These are phyloP conservation scores for Esox masquinongy DNA, from an alignment of 2,797 vertebrate species.

Conservation along the genomic window DNA sequence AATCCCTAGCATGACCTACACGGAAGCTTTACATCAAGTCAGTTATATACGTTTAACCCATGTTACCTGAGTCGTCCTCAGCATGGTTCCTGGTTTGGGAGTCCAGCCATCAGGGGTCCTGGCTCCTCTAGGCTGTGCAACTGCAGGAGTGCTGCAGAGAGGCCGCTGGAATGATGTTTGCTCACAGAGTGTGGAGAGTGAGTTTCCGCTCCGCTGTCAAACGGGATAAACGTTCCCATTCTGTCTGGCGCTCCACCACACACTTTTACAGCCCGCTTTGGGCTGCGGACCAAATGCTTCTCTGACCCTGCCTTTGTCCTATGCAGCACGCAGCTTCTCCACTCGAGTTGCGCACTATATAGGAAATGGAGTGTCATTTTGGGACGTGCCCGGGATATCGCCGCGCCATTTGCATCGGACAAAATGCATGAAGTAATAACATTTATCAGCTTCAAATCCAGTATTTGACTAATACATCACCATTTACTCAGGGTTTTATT, in stretches of 20 bases:
- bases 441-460: slow-evolving; percentile 37
- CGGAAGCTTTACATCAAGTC: not conserved
- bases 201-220: slow-evolving; percentile 10
- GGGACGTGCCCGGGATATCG: not conserved
- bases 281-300: not conserved
- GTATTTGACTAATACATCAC: not conserved
- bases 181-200: not conserved
- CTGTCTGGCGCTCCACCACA: slow-evolving; percentile 22
- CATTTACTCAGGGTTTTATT: not conserved
- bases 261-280: not conserved
- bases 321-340: not conserved
- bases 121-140: not conserved
- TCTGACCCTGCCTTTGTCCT: not conserved
- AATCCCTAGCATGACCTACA: not conserved
- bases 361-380: not conserved
- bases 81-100: not conserved
- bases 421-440: not conserved
- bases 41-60: not conserved
- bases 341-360: not conserved
- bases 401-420: not conserved
- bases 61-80: not conserved
- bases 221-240: slow-evolving; percentile 10
- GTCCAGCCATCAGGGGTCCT: slow-evolving; percentile 11
- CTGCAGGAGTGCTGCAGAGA: slow-evolving; percentile 6
- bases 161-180: slow-evolving; percentile 15